Conservation (phyloP, 2,113 vertebrate genomes). For the Tamias sibiricus region DNA sequence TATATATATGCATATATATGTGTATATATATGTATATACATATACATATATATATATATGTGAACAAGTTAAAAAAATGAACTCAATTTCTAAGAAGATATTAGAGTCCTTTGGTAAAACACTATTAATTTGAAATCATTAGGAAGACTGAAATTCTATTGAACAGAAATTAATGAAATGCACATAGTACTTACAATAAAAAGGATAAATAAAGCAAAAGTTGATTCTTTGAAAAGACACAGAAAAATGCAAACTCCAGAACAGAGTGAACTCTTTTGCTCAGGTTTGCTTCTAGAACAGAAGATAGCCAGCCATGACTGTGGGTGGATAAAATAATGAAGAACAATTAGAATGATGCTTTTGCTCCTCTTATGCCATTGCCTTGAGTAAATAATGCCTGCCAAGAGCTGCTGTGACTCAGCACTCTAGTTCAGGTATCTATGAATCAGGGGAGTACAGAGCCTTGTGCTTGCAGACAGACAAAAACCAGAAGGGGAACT, state of each 20-base stretch:
- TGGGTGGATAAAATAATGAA: neutral
- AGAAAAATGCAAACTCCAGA: neutral
- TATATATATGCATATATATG: no score
- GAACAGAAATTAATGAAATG: neutral
- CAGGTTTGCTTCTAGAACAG: neutral
- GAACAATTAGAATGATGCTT: neutral
- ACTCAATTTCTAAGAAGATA: neutral
- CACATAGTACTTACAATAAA: neutral
- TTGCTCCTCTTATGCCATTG: neutral
- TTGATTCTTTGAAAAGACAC: neutral
- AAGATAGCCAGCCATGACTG: neutral
- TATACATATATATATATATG: neutral
- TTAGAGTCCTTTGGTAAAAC: neutral
- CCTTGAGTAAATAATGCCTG: neutral
- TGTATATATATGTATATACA: no score
- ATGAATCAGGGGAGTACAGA: neutral
- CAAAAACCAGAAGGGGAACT: neutral
- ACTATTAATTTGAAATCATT: neutral
- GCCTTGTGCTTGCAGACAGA: neutral
- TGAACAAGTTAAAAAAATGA: neutral
- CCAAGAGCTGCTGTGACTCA: neutral
- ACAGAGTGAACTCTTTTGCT: neutral
- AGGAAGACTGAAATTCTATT: neutral
- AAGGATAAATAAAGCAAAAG: neutral
- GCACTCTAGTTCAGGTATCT: neutral